Evolutionary conservation across 2,797 vertebrate species (phyloP).

Genomic region (Melanotaenia boesemani): DNA sequence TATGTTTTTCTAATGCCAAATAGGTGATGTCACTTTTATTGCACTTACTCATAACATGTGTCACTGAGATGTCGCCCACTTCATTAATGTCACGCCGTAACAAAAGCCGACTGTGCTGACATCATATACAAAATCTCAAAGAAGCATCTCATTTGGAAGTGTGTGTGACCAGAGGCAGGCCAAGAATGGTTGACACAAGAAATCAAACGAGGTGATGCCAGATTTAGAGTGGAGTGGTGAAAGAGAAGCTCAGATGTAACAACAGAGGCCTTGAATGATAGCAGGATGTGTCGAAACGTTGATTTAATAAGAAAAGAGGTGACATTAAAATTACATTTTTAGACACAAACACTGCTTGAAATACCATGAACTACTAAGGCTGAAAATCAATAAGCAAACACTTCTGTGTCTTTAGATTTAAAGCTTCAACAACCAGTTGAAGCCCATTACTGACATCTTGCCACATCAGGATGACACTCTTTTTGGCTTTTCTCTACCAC

Average conservation of each 20-base stretch:
- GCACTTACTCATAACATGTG: background rate
- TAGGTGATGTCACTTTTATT: background rate
- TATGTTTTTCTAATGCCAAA: background rate
- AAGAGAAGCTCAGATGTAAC: background rate
- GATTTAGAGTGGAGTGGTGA: background rate
- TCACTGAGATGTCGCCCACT: conserved; percentile 9
- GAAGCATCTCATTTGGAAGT: background rate
- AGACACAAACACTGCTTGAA: background rate
- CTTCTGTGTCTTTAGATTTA: conserved; percentile 4
- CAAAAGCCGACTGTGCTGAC: background rate
- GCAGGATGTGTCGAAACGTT: background rate
- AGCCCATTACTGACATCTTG: conserved; percentile 22
- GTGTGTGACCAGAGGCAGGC: background rate
- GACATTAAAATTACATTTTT: background rate
- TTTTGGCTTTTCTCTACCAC: background rate
- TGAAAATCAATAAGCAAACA: background rate
- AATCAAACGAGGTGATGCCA: background rate
- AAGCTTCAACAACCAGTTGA: conserved; percentile 9
- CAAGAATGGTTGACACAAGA: background rate
- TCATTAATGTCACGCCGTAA: background rate
- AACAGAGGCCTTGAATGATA: background rate
- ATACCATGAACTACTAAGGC: background rate
- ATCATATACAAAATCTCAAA: conserved; percentile 8
- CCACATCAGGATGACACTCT: conserved; percentile 30
- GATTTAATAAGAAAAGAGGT: background rate